These are phyloP conservation scores for Hippoglossus stenolepis DNA, from an alignment of 2,113 vertebrate species.

Conservation along the genomic window DNA sequence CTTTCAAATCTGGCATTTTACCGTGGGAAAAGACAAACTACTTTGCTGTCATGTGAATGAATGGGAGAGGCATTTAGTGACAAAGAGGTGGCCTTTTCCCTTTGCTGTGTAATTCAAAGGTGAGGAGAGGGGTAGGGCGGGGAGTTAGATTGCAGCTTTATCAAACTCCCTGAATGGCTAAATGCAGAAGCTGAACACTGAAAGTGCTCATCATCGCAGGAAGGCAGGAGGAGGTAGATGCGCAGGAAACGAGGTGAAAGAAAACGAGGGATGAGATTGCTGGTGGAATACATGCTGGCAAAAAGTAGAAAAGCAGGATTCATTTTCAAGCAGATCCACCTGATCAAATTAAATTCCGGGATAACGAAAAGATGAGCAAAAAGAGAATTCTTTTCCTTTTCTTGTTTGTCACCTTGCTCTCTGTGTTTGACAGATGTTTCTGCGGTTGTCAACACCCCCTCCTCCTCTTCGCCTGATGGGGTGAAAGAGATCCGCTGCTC, in stretches of 20 bases:
- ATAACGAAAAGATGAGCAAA: background rate
- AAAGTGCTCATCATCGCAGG: slow-evolving; percentile 59
- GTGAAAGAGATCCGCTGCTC: slow-evolving; percentile 67
- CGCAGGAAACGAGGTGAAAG: background rate
- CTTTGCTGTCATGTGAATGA: slow-evolving; percentile 79
- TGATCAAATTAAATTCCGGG: slow-evolving; percentile 22
- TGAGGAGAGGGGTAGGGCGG: background rate
- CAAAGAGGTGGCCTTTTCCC: slow-evolving; percentile 80
- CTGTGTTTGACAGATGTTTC: slow-evolving; percentile 53
- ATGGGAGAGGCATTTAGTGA: slow-evolving; percentile 81
- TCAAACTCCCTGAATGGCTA: slow-evolving; percentile 70
- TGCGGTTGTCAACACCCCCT: slow-evolving; percentile 67
- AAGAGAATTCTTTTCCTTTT: background rate
- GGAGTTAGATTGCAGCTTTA: slow-evolving; percentile 57
- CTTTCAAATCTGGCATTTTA: slow-evolving; percentile 84
- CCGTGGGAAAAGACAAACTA: slow-evolving; percentile 73
- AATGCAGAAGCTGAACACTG: slow-evolving; percentile 50
- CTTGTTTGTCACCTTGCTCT: slow-evolving; percentile 28
- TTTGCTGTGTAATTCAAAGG: slow-evolving; percentile 66
- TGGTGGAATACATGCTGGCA: background rate
- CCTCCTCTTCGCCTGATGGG: slow-evolving; percentile 57
- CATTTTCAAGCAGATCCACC: background rate
- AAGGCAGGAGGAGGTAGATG: slow-evolving; percentile 2
- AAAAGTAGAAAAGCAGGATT: background rate
- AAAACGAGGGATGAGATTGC: background rate